Evolutionary conservation across 2,797 vertebrate species (phyloP).

Genomic region (Enteromius thamalakanensis): DNA sequence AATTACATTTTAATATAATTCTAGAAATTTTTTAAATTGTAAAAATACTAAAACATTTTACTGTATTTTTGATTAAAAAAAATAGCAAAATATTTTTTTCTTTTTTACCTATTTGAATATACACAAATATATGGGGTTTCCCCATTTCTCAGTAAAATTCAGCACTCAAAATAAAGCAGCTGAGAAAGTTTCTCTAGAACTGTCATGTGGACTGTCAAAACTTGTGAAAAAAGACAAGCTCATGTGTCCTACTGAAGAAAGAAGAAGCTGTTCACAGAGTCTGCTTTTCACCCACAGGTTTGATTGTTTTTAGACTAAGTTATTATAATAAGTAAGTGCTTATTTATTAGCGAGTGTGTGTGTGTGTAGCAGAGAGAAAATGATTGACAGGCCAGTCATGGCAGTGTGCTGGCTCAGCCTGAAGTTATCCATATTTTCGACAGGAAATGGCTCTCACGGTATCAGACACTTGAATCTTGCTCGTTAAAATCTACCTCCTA

Average conservation of each 20-base stretch:
- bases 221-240: background rate
- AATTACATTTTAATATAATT: background rate
- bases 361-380: background rate
- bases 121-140: no score
- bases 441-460: conserved; percentile 53
- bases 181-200: background rate
- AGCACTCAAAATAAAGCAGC: background rate
- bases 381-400: conserved; percentile 47
- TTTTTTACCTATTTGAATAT: background rate
- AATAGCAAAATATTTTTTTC: no score
- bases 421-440: conserved; percentile 48
- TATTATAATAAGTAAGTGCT: background rate
- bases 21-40: background rate
- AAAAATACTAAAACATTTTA: background rate
- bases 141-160: background rate
- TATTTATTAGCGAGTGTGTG: background rate
- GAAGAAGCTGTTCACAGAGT: background rate
- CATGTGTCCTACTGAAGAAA: background rate
- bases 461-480: conserved; percentile 51
- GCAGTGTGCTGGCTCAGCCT: conserved; percentile 45
- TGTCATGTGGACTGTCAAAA: background rate
- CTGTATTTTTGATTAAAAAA: background rate
- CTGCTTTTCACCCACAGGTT: background rate
- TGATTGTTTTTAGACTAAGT: background rate
- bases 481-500: conserved; percentile 47